phyloP scores from a whole-genome alignment of 1,140 invertebrate species.

The Anadara kagoshimensis region DNA sequence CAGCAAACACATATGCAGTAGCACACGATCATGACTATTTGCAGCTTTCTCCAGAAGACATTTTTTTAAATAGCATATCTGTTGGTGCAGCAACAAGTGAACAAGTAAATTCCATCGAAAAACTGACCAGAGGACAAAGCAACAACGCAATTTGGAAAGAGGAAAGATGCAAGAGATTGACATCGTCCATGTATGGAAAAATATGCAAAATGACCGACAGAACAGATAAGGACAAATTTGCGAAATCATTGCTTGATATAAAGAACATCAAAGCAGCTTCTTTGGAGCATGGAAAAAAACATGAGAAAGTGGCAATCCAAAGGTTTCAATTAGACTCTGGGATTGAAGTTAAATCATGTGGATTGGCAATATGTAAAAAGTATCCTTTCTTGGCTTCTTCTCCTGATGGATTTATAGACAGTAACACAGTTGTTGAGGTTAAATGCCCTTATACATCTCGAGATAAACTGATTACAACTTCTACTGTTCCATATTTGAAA shows the following conservation, averaged over 20 bases:
- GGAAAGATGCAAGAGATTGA: constrained; percentile 37
- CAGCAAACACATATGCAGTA: constrained; percentile 30
- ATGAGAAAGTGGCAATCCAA: constrained; percentile 38
- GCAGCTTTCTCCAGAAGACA: constrained; percentile 5
- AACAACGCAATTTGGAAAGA: constrained; percentile 33
- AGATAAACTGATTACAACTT: constrained; percentile 2
- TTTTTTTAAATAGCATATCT: no score
- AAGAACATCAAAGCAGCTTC: constrained; percentile 17
- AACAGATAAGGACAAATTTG: constrained; percentile 39
- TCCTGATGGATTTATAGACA: constrained; percentile 42
- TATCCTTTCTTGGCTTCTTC: constrained; percentile 42
- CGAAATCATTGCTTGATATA: constrained; percentile 9
- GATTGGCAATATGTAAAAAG: constrained; percentile 24
- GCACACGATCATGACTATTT: constrained; percentile 39
- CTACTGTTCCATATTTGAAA: constrained; percentile 29
- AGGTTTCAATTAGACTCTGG: constrained; percentile 26
- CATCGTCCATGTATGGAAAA: constrained; percentile 48
- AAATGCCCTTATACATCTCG: constrained; percentile 43
- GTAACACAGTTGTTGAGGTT: constrained; percentile 38
- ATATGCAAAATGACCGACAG: constrained; percentile 45
- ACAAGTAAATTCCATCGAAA: constrained; percentile 26
- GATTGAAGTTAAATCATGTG: constrained; percentile 26
- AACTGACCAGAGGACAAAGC: constrained; percentile 36
- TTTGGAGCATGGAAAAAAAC: constrained; percentile 37
- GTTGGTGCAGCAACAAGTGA: no score